Evolutionary conservation across 2,888 invertebrate species (phyloP), one percentile per base, ranked within the genome.

Genomic region (Melangyna quadrimaculata): DNA sequence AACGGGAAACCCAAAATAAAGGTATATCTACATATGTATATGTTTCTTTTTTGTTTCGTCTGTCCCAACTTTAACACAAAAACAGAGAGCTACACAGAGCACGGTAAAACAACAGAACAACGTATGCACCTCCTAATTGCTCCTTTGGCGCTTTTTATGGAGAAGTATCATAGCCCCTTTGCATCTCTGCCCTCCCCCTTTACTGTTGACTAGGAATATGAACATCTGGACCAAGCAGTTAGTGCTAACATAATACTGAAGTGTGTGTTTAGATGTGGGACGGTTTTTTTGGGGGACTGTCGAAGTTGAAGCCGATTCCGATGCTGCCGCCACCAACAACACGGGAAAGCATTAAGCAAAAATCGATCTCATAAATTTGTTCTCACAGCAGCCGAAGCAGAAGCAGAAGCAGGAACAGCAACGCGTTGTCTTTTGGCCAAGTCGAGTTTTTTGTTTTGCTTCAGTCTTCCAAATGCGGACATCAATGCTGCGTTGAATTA

Each of bases 51-150:
- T 83, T 74, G 79, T 84, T 71, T 75, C 37, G 75, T 67, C 79
- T 71, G 71, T 79, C 70, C 69, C 37, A 59, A 67, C 61, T 40
- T 67, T 75, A 86, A 70, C 77, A 81, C n/a, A 86, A 73, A 61
- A 78, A 78, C 24, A 51, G 24, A 51, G 24, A 14, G 8, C 51
- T 51, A 48, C 61, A 40, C 17, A 22, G 12, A 40, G 27, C 53
- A 57, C 40, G 17, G 55, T 72, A 45, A 63, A 29, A 63, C 35
- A 86, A 91, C 90, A 91, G 90, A 91, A 90, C 91, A 91, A 91
- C 90, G 91, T 91, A 91, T 91, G 91, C 91, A 91, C 91, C 91
- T 91, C 90, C 91, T 91, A 91, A 91, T 91, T 91, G 91, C 90
- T 89, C 89, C 91, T 90, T 88, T 86, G 79, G 82, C 80, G 81